Base-by-base conservation (phyloP, 2,113 vertebrate genomes). In the Phalacrocorax pelagicus region DNA sequence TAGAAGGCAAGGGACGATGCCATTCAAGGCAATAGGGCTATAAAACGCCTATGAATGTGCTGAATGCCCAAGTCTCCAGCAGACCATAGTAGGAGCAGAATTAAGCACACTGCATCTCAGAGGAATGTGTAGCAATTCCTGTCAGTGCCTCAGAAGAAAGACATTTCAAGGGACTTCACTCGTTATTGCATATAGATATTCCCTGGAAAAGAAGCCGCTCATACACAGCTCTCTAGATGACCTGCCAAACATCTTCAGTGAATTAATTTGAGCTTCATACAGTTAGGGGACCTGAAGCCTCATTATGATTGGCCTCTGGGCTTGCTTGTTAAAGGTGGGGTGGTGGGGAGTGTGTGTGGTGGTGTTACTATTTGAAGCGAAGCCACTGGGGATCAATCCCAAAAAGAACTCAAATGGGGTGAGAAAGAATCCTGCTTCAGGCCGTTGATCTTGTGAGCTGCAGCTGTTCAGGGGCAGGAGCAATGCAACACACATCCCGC, bases 111-210 rank as follows among this genome's bases (percentile, higher is more conserved):
- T 42, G 42, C n/a, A 17, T 40, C 59, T 52, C 61, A 11, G 34
- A 36, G 40, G 66, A 52, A 44, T 22, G 63, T 21, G 14, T 19
- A 47, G 54, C 44, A 47, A 18, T 55, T 81, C 54, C 40, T 61
- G 30, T 27, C 62, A 30, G 27, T 36, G 20, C 16, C 34, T 66
- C 17, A 72, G 72, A 87, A 52, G 44, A 74, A 20, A 90, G 46
- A 36, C 59, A 10, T 30, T 19, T 32, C 36, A 51, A 46, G 36
- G 40, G 46, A 75, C 63, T 65, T 89, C 12, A 5, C 20, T 82
- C 1, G 0, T 63, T 74, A 29, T 5, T 44, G 36, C 42, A 27
- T n/a, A 24, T 38, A 52, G 42, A 12, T 66, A 20, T 8, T 10
- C 8, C 19, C 57, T 80, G 66, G 62, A 71, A 74, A 65, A 34